Evolutionary conservation across 1,140 invertebrate species (phyloP), one percentile per base, ranked within the genome.

Genomic region (Gryllus bimaculatus): DNA sequence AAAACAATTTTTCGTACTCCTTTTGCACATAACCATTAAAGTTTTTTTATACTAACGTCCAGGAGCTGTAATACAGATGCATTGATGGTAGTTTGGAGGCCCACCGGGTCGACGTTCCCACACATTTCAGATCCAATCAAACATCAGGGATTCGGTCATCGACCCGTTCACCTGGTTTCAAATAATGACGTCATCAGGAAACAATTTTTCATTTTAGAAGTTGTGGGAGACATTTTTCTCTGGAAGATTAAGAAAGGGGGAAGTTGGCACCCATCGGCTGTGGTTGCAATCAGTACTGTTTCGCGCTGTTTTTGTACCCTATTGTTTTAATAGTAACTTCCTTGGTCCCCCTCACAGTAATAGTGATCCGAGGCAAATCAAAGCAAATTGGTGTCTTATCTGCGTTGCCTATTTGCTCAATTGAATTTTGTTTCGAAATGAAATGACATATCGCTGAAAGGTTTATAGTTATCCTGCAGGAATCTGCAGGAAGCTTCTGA

Each of bases 401-500:
- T 15, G 66, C 66, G 66, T 73, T 73, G 66, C 66, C 66, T 76
- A 20, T 76, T 47, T 76, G 75, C 13, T 4, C 12, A 1, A 76
- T 20, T 47, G 13, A 21, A 76, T 20, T 47, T 26, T 20, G 3
- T 76, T 76, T 7, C 39, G 75, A 21, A 76, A 7, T 13, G 75
- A 13, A 13, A 76, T 76, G 4, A 76, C 7, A 76, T 76, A 76
- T 4, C 21, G 75, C 21, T 5, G 75, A 47, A 76, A 76, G 75
- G n/a, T 21, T 4, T 47, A 13, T 20, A 76, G n/a, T 76, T 80
- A 78, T 78, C n/a, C 49, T 21, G 7, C 79, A 76, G 74, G n/a
- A 80, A 80, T 73, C 74, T 21, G 21, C 15, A 18, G 79, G 75
- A n/a, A 80, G 49, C 21, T 75, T 47, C 66, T 81, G 80, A 18